Conservation (phyloP, 2,888 invertebrate species). For the Chirona hameri region DNA sequence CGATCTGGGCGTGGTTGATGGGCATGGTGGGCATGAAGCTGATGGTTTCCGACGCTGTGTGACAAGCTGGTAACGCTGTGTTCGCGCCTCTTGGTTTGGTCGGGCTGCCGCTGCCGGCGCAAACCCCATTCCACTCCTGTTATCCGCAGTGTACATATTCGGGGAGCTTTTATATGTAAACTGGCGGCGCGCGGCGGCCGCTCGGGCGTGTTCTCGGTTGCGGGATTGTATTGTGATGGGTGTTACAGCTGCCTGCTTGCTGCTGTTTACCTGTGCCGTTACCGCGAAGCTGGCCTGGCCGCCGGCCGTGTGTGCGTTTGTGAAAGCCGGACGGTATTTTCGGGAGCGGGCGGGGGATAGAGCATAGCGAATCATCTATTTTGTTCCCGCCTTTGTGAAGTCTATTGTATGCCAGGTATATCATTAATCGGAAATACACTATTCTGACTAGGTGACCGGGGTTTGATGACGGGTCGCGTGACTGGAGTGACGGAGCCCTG, state of each 20-base stretch:
- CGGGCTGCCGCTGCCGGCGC: neutral
- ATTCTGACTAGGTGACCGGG: neutral
- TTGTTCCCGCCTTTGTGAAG: conserved; percentile 10
- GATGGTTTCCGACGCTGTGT: too few relatives aligned
- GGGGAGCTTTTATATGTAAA: conserved; percentile 23
- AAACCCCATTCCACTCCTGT: neutral
- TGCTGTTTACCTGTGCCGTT: neutral
- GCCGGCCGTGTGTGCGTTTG: too few relatives aligned
- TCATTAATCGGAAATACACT: conserved; percentile 13
- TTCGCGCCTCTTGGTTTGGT: too few relatives aligned
- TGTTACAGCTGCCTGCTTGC: neutral
- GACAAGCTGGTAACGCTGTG: too few relatives aligned
- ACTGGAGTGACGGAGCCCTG: too few relatives aligned
- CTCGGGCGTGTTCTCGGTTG: neutral
- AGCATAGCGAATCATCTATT: conserved; percentile 8
- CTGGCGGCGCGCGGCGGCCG: neutral
- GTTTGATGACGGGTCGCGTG: neutral
- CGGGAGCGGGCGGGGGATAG: neutral
- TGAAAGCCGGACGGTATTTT: neutral
- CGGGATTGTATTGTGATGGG: neutral
- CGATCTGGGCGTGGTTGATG: neutral
- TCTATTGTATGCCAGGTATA: conserved; percentile 26
- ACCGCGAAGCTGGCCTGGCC: neutral
- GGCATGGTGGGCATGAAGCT: too few relatives aligned
- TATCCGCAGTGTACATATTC: conserved; percentile 1